Base-by-base conservation (phyloP, 2,888 invertebrate genomes). In the Chloroclystis v-ata region DNA sequence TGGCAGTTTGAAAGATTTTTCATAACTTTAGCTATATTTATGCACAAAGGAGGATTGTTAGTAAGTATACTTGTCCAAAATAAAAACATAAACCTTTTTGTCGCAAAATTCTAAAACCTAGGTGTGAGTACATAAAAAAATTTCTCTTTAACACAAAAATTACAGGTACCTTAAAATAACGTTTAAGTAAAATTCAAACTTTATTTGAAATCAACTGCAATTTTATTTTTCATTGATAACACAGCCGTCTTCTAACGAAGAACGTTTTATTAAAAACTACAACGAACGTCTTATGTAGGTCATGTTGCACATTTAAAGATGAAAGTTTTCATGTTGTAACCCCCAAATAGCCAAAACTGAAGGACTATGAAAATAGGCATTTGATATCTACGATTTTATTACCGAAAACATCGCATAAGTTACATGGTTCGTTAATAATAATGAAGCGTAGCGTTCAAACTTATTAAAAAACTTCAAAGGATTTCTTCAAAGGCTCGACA, bases 281-380 rank as follows among this genome's bases (percentile, higher is more conserved):
- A 16, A 16, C n/a, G 0, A 4, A 24, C 20, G 16, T 8, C 20
- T 12, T 44, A 49, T 49, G 29, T 49, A 28, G 49, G 49, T 38
- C 42, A 42, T 29, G 45, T 45, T 42, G 28, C 32, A 24, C 45
- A 49, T 44, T 12, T 13, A 4, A 29, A 39, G 41, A 46, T 35
- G 41, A 46, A 40, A 45, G 42, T 44, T 35, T 35, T 14, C 13
- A 11, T 33, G 25, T 42, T 28, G 42, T 26, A 28, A 26, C 37
- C 37, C 26, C 41, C n/a, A 25, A 29, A 33, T 14, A 38, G 24
- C 7, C 10, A 25, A 14, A 33, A 30, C 26, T 10, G 10, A 32
- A 41, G 6, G 33, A 35, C 28, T 25, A 25, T 13, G 10, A 20
- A 20, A 35, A 35, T 35, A 20, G 35, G 16, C 32, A 16, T 10